These are phyloP conservation scores for Lepus timidus DNA, from an alignment of 2,113 vertebrate genomes.

Conservation along the genomic window DNA sequence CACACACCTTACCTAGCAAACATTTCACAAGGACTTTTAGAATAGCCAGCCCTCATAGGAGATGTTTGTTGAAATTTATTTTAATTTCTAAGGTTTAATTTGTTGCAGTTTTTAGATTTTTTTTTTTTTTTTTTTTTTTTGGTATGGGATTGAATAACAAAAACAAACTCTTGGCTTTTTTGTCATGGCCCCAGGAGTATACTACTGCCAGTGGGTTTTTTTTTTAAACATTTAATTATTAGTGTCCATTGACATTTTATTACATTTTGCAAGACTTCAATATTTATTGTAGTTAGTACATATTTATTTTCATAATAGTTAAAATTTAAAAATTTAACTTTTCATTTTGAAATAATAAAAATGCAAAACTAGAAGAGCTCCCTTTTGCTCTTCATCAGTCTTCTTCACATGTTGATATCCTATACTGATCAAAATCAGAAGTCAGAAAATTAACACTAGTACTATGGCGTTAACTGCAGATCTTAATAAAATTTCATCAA, in stretches of 20 bases:
- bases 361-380: background rate
- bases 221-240: conserved; percentile 13
- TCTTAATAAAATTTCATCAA: background rate
- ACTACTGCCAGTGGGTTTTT: background rate
- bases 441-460: conserved; percentile 5
- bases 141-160: background rate
- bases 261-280: conserved; percentile 6
- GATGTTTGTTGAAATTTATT: background rate
- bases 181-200: conserved; percentile 7
- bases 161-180: background rate
- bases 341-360: conserved; percentile 56
- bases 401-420: conserved; percentile 11
- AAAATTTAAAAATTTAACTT: background rate
- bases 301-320: conserved; percentile 37
- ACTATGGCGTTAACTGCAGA: background rate
- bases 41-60: background rate
- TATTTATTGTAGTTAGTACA: background rate
- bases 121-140: conserved; percentile 1
- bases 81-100: conserved; percentile 23
- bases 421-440: conserved; percentile 26
- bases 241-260: conserved; percentile 24
- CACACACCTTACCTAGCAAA: background rate
- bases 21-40: background rate
- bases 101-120: background rate
- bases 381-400: background rate